Percentiles rank a stretch among this genome's conserved stretches.
Conservation (phyloP, 1,140 invertebrate species). For the Euura saliciscinereae region DNA sequence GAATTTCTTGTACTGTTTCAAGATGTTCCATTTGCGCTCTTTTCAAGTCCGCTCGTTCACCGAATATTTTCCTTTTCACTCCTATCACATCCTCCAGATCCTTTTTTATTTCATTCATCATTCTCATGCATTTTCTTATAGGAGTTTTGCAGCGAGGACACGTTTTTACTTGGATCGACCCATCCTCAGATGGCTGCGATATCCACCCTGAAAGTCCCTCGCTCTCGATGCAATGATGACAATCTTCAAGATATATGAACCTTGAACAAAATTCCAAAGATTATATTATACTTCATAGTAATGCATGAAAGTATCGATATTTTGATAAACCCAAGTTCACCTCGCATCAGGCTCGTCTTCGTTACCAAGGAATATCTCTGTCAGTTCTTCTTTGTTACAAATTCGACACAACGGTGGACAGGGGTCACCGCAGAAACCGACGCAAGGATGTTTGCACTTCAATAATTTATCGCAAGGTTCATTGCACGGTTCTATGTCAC, state of each 20-base stretch:
- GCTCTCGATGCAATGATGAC: slow-evolving; percentile 67
- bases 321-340: slow-evolving; percentile 43
- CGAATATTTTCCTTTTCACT: slow-evolving; percentile 56
- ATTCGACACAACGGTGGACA: slow-evolving; percentile 61
- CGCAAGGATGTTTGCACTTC: slow-evolving; percentile 66
- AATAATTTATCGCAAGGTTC: slow-evolving; percentile 58
- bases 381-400: slow-evolving; percentile 40
- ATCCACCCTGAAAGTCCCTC: slow-evolving; percentile 62
- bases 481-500: slow-evolving; percentile 60
- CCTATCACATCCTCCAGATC: slow-evolving; percentile 61
- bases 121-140: slow-evolving; percentile 67
- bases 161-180: slow-evolving; percentile 60
- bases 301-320: slow-evolving; percentile 8
- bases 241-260: slow-evolving; percentile 70
- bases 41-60: background rate
- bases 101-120: slow-evolving; percentile 65
- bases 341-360: slow-evolving; percentile 63
- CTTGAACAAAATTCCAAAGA: slow-evolving; percentile 33
- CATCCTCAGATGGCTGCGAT: background rate
- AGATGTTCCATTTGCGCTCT: no score
- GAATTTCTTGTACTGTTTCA: background rate
- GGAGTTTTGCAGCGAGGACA: slow-evolving; percentile 71
- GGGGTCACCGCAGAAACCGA: slow-evolving; percentile 74
- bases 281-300: background rate
- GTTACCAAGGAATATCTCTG: slow-evolving; percentile 55